Base-by-base conservation (phyloP, 2,113 vertebrate species). In the Ochotona princeps region DNA sequence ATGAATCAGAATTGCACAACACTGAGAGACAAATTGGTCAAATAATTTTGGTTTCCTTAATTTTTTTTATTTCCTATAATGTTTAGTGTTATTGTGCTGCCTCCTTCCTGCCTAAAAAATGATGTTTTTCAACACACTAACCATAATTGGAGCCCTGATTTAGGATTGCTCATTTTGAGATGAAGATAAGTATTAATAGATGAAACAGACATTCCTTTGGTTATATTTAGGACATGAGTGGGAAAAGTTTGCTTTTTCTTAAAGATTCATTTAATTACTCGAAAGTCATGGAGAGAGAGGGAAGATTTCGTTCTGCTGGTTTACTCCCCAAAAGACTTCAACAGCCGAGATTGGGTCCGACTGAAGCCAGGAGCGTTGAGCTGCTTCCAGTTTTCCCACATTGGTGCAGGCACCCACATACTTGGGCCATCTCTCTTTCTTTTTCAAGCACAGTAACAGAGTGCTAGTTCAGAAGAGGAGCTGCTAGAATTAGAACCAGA, bases 31-130 rank as follows among this genome's bases (percentile, higher is more conserved):
- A 87, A 38, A 61, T 17, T 89, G 72, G 49, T 35, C 63, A 73
- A 70, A 91, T 30, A 73, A 67, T 70, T 90, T 87, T 47, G 51
- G 14, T 87, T 83, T 94, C 72, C 92, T 88, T 93, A 75, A 76
- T 91, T 51, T 85, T 91, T 95, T 83, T 61, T 30, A 90, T 78
- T 60, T 87, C 4, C 21, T 76, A 1, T 23, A 47, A 73, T 66
- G 8, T 20, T 89, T 60, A 35, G 6, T 93, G 20, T 79, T 73
- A 47, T n/a, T 38, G 4, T 25, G 10, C 21, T 49, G 38, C 21
- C 25, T 89, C 28, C 30, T 83, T 35, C 26, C 5, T 83, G 44
- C 12, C 18, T 51, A 18, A 26, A 26, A 74, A 89, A 21, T 38
- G 3, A 10, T 72, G n/a, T 86, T 92, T 28, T 80, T 92, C 57